Base-by-base conservation (phyloP, 2,113 vertebrate genomes). In the Vidua macroura region DNA sequence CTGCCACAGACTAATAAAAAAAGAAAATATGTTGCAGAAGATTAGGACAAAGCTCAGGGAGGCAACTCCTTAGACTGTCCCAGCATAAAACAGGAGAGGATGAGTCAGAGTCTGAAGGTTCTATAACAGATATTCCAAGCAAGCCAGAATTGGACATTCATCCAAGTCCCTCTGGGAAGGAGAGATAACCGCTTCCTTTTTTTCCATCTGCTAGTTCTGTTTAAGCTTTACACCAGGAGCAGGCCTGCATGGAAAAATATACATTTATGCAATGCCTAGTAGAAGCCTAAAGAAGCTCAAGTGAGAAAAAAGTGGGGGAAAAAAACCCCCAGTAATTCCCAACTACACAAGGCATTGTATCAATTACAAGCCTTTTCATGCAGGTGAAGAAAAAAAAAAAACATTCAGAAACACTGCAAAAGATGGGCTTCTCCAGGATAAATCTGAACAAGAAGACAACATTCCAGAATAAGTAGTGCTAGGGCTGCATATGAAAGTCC, bases 91-190 rank as follows among this genome's bases (percentile, higher is more conserved):
- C 31, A 73, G 70, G 44, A 91, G 85, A 88, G 91, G 39, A 48
- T 60, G 82, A 96, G 58, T 94, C 81, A 87, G 74, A 94, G 74
- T 43, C 58, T 73, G 75, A 93, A 94, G 37, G n/a, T 46, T 85
- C 75, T 79, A 24, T 58, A 75, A 89, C 66, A 89, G 56, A 78
- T 78, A 92, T 31, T 60, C 68, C 56, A 86, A 78, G 69, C 43
- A 84, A 91, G 52, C 21, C 69, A 84, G 81, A 91, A 94, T 0
- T 72, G 84, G 51, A 91, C 60, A 37, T 89, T 78, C 52, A 89
- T 75, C 52, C 72, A 93, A 77, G 55, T 70, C 16, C 51, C 68
- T 35, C 76, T 93, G 90, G 35, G 55, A 90, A 88, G 60, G n/a
- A 51, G 28, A 88, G 46, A 80, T 53, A 91, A 72, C 44, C 9